phyloP scores from a whole-genome alignment of 2,113 vertebrate genomes.

The Corythornis madagascariensis region DNA sequence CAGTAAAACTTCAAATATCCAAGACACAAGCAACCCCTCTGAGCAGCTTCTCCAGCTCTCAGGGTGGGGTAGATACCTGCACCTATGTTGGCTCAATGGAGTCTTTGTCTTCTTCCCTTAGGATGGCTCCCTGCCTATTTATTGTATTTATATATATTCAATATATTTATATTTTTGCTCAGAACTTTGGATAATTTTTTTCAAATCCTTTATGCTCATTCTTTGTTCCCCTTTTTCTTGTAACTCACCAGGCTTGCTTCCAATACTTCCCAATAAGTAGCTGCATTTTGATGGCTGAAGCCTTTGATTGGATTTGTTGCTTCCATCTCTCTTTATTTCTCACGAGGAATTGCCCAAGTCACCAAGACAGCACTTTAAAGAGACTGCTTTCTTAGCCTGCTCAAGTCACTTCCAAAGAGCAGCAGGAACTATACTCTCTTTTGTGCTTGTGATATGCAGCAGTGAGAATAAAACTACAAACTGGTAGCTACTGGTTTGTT shows the following conservation, averaged over 20 bases:
- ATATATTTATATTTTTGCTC: neutral
- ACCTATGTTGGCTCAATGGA: neutral
- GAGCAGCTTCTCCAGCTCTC: neutral
- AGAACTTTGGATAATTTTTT: neutral
- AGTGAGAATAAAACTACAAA: neutral
- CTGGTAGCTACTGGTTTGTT: neutral
- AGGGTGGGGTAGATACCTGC: neutral
- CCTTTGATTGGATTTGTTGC: slow-evolving; percentile 19
- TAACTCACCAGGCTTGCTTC: neutral
- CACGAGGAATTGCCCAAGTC: neutral
- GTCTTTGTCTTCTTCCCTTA: neutral
- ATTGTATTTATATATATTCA: neutral
- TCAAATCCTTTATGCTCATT: neutral
- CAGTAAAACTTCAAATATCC: neutral
- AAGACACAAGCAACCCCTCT: neutral
- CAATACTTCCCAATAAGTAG: neutral
- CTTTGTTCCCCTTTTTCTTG: neutral
- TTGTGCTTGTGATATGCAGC: accelerated
- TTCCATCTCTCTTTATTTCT: accelerated
- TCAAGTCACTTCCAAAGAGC: neutral
- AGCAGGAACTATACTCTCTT: neutral
- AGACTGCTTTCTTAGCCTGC: neutral
- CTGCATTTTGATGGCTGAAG: slow-evolving; percentile 30
- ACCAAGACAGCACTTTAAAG: neutral
- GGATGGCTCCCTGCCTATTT: neutral